Conservation (phyloP, 2,888 invertebrate genomes). For the Scelioninae gen. 2 region DNA sequence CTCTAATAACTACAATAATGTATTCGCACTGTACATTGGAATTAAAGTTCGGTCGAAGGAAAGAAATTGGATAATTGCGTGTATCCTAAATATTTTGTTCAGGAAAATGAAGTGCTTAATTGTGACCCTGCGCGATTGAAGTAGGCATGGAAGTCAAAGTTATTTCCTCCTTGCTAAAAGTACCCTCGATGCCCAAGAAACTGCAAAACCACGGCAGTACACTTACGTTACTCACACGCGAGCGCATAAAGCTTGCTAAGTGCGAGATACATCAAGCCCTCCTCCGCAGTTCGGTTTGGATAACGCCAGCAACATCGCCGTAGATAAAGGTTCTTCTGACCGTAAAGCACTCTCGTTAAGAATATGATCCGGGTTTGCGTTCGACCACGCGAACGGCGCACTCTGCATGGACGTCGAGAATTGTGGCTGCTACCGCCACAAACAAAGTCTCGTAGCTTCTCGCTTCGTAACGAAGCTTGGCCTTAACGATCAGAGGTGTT, state of each 20-base stretch:
- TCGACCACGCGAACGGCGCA: constrained; percentile 66
- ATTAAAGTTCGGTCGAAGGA: too few relatives aligned
- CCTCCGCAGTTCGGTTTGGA: constrained; percentile 66
- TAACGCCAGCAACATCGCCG: constrained; percentile 73
- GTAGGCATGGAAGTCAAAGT: too few relatives aligned
- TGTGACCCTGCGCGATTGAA: too few relatives aligned
- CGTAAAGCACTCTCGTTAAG: constrained; percentile 75
- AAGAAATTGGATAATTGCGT: too few relatives aligned
- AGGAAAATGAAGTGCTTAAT: too few relatives aligned
- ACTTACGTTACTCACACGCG: constrained; percentile 50
- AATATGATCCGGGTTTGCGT: constrained; percentile 74
- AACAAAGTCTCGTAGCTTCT: constrained; percentile 61
- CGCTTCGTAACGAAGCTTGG: constrained; percentile 67
- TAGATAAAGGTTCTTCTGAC: constrained; percentile 73
- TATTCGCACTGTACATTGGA: too few relatives aligned
- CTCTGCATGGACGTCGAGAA: constrained; percentile 46
- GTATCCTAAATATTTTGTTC: too few relatives aligned
- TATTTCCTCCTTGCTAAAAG: too few relatives aligned
- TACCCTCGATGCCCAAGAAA: constrained; percentile 28
- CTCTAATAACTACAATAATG: too few relatives aligned
- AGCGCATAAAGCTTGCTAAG: constrained; percentile 68
- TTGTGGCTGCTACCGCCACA: constrained; percentile 57
- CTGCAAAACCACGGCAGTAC: constrained; percentile 27
- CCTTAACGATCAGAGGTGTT: constrained; percentile 54
- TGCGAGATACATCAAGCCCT: constrained; percentile 74